Base-by-base conservation (phyloP, 2,797 vertebrate genomes). In the Mus caroli region DNA sequence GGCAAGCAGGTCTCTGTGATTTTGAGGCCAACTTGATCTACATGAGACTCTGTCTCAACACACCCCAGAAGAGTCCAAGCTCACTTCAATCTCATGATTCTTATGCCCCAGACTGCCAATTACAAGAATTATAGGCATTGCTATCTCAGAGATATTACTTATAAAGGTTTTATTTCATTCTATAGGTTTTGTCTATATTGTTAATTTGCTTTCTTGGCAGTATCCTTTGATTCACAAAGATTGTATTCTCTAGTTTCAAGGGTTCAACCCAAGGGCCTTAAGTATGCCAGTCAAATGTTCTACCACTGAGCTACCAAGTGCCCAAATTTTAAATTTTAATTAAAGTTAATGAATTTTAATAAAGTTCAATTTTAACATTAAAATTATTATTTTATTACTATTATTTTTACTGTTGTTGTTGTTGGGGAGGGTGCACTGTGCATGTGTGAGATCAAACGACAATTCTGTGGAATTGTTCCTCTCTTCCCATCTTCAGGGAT, bases 241-340 rank as follows among this genome's bases (percentile, higher is more conserved):
- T 82, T 20, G 3, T 46, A 14, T n/a, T 58, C 56, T 73, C 3
- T 28, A 43, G 22, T 75, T 43, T 46, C 4, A 24, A 24, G 13
- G 9, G 69, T 73, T 34, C 28, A 60, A 73, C 43, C 9, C 31
- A 87, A 62, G 67, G 79, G 54, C 20, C 20, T 15, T 71, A 58
- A 20, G 31, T 79, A 73, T 3, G 9, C 20, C 20, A 73, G 14
- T 31, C 54, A 50, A 80, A 20, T 28, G 3, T 46, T 75, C 40
- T 31, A 60, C 15, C 15, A 83, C 28, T 75, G 67, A 73, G 54
- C 40, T 37, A 84, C 6, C 58, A 34, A 75, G 56, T 0, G 9
- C 22, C 46, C 54, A 69, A 83, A n/a, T 87, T 92, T 67, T 89
- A 69, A 88, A n/a, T 83, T 92, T 67, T 89, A n/a, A 69, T 71